Base-by-base conservation (phyloP, 2,797 vertebrate species). In the Momotus momota region DNA sequence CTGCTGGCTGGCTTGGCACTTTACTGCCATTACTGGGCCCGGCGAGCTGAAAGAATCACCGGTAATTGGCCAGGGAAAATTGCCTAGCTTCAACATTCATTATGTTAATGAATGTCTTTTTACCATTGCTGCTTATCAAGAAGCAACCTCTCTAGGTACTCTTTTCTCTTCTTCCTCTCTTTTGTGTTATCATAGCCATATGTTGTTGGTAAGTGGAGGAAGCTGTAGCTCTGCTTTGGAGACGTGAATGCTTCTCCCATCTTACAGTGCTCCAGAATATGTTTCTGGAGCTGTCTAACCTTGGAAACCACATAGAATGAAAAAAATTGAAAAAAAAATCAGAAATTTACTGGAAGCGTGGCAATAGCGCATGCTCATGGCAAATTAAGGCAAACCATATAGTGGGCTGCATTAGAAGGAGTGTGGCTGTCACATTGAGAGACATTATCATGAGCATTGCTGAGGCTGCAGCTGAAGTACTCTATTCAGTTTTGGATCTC, bases 341-440 rank as follows among this genome's bases (percentile, higher is more conserved):
- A 61, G 13, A 70, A 66, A 74, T 46, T 41, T 81, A 22, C 16
- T 1, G 3, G 31, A 80, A 54, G 7, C 33, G 27, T 58, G 33
- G 29, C 38, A 23, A 29, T 14, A 64, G 40, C 25, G 3, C 7
- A 3, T 29, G 40, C 29, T 78, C 10, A 12, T 27, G 40, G 48
- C 43, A 67, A 81, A 61, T 45, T 45, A 35, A 46, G 15, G 33
- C 45, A 81, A 74, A 70, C 27, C 7, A 12, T 40, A 4, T 35
- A 13, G 38, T 52, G 33, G 18, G 54, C 29, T 72, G 45, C 29
- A 16, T 71, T 48, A 48, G 43, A 51, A 57, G 45, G 13, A 58
- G 33, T 1, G 0, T 79, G 52, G 21, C 48, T 1, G 1, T 57
- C 14, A 33, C 46, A 23, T 51, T 0, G 1, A 51, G 27, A 27